Evolutionary conservation across 2,888 invertebrate genomes (phyloP).

Genomic region (Parascotia fuliginaria): DNA sequence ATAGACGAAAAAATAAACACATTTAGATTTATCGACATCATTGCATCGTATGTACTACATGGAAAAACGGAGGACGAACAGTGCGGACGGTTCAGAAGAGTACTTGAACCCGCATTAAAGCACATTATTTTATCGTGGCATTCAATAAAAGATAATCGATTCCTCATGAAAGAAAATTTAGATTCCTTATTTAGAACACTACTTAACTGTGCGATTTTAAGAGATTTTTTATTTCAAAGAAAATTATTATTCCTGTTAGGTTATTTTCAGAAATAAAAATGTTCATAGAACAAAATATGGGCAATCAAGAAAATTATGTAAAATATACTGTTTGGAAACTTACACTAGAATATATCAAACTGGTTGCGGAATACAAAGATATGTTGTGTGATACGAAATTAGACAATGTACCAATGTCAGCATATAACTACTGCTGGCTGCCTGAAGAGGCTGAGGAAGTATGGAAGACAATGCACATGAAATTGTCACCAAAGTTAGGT

Average conservation of each 20-base stretch:
- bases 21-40: slow-evolving; percentile 11
- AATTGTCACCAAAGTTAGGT: slow-evolving; percentile 34
- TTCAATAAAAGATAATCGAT: slow-evolving; percentile 17
- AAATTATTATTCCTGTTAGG: slow-evolving; percentile 47
- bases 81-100: slow-evolving; percentile 36
- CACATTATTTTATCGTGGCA: slow-evolving; percentile 43
- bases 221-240: slow-evolving; percentile 30
- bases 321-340: slow-evolving; percentile 48
- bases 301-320: slow-evolving; percentile 42
- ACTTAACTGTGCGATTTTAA: no score
- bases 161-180: slow-evolving; percentile 22
- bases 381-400: slow-evolving; percentile 12
- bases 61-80: slow-evolving; percentile 47
- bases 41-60: slow-evolving; percentile 45
- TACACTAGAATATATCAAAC: slow-evolving; percentile 32
- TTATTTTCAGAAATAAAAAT: slow-evolving; percentile 45
- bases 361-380: slow-evolving; percentile 33
- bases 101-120: slow-evolving; percentile 46
- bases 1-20: slow-evolving; percentile 31
- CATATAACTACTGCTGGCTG: neutral
- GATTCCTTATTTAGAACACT: slow-evolving; percentile 15
- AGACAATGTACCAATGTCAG: neutral
- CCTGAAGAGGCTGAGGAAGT: slow-evolving; percentile 7
- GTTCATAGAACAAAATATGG: slow-evolving; percentile 40
- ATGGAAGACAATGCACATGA: slow-evolving; percentile 33